Base-by-base conservation (phyloP, 2,888 invertebrate species). In the Diplolepis rosae region DNA sequence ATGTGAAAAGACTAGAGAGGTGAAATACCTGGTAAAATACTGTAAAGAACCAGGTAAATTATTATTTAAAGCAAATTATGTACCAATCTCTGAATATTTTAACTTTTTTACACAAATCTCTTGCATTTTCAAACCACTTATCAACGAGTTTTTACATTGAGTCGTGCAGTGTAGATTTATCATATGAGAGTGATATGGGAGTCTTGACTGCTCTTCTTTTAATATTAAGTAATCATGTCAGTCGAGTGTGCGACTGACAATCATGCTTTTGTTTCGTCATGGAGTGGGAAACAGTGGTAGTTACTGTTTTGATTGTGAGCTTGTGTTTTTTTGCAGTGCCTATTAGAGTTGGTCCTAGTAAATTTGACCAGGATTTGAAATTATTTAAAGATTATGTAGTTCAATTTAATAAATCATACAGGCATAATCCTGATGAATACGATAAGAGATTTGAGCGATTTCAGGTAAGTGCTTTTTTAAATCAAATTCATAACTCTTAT, bases 331-430 rank as follows among this genome's bases (percentile, higher is more conserved):
- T 90, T 56, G 89, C 89, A 1, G 88, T 91, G 76, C 91, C 91
- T 6, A 87, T 91, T 61, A 85, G 85, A 79, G 83, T 90, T n/a
- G 81, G 84, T 45, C 85, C 86, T 1, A 81, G 85, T 48, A 81
- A 72, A 2, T 73, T 72, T 13, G 66, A 54, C 4, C 65, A 86
- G 65, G 84, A 89, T 69, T 79, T 86, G n/a, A 80, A 81, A 56
- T 78, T 90, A 28, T 92, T 92, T 82, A 79, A 89, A 71, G 83
- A 85, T 66, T 92, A 91, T 77, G 85, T 91, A 15, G 72, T 80
- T 13, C 85, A 86, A 51, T 92, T 89, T 76, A 91, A 92, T 73
- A 92, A 91, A 85, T 87, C 89, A 9, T 92, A 92, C 79, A 84
- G 77, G 72, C 77, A 88, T 77, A 82, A 89, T 71, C 85, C 89